These are phyloP conservation scores for Chalcis sispes DNA, from an alignment of 2,888 invertebrate species.

Conservation along the genomic window DNA sequence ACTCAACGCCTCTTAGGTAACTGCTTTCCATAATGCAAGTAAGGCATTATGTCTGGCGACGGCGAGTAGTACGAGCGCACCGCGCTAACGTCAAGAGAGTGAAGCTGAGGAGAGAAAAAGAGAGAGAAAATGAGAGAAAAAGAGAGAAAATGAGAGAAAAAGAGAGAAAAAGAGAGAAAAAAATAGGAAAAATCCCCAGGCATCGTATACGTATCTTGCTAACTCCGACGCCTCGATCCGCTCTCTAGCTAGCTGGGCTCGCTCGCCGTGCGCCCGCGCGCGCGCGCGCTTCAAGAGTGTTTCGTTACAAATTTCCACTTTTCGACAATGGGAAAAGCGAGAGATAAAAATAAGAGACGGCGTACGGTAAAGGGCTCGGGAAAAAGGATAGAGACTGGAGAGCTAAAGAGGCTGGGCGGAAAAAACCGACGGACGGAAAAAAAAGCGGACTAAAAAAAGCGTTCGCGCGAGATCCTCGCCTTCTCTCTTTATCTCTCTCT, in stretches of 20 bases:
- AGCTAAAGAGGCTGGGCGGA: neutral
- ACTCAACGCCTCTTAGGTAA: constrained; percentile 64
- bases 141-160: too few relatives aligned
- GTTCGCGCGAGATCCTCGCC: too few relatives aligned
- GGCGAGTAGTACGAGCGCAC: too few relatives aligned
- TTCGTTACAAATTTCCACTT: constrained; percentile 13
- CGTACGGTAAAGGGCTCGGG: constrained; percentile 40
- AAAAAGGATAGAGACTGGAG: neutral
- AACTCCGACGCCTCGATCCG: constrained; percentile 1
- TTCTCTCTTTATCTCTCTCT: too few relatives aligned
- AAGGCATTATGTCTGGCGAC: constrained; percentile 65
- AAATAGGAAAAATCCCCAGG: too few relatives aligned
- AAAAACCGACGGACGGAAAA: neutral
- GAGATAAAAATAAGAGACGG: constrained; percentile 31
- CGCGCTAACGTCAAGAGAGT: too few relatives aligned
- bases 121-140: too few relatives aligned
- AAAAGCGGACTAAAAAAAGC: constrained; percentile 8
- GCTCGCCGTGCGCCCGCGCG: too few relatives aligned
- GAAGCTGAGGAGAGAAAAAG: too few relatives aligned
- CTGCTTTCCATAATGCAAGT: constrained; percentile 69
- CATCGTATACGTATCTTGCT: too few relatives aligned
- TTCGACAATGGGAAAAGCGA: constrained; percentile 17
- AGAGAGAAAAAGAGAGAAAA: too few relatives aligned
- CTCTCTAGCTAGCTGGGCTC: too few relatives aligned
- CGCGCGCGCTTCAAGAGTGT: neutral